These are phyloP conservation scores for Bhutanitis thaidina DNA, from an alignment of 2,888 invertebrate species.

Conservation along the genomic window DNA sequence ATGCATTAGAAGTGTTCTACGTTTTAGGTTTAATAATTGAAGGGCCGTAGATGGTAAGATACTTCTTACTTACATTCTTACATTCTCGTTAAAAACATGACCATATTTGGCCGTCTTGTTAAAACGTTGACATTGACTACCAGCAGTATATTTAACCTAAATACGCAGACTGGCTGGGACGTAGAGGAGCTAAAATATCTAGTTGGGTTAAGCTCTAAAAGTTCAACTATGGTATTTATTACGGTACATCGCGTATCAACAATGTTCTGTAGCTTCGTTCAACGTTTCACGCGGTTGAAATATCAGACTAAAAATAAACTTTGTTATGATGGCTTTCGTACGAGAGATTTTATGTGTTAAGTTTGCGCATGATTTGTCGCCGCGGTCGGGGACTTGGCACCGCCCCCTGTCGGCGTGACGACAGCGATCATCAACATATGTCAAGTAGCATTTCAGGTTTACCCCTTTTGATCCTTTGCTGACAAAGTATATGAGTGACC, in stretches of 20 bases:
- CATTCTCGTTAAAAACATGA: too few relatives aligned
- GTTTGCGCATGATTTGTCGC: background rate
- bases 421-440: background rate
- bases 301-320: slow-evolving; percentile 10
- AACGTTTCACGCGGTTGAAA: background rate
- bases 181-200: too few relatives aligned
- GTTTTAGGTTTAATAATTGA: too few relatives aligned
- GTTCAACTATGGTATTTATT: too few relatives aligned
- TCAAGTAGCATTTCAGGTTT: background rate
- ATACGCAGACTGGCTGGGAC: too few relatives aligned
- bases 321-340: slow-evolving; percentile 8
- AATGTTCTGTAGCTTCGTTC: background rate
- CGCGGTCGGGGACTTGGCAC: slow-evolving; percentile 6
- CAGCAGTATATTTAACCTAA: too few relatives aligned
- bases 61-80: too few relatives aligned
- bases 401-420: background rate
- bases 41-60: too few relatives aligned
- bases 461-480: background rate
- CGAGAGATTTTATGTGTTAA: background rate
- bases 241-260: background rate
- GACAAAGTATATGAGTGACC: background rate
- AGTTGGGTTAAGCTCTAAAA: too few relatives aligned
- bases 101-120: too few relatives aligned
- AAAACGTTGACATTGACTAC: too few relatives aligned
- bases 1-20: too few relatives aligned